These are phyloP conservation scores for Corvus cornix DNA, from an alignment of 2,113 vertebrate genomes.

Conservation along the genomic window DNA sequence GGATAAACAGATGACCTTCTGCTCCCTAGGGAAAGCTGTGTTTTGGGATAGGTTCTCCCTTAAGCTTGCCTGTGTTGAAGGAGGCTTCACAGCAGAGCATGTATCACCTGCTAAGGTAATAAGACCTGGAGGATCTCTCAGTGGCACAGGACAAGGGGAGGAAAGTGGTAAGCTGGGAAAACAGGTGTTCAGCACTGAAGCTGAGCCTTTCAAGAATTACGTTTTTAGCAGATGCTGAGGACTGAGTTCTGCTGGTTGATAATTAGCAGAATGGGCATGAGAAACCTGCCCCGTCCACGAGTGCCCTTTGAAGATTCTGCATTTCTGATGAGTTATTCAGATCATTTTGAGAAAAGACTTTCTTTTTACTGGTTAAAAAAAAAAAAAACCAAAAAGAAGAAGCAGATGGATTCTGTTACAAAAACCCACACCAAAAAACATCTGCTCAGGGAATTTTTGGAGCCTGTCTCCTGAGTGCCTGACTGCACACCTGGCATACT, in stretches of 20 bases:
- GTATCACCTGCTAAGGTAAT: not conserved
- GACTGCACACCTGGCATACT: not conserved
- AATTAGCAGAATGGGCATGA: not conserved
- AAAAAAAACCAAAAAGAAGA: not conserved
- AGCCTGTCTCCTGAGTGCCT: not conserved
- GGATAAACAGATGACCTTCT: not conserved
- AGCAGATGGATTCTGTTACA: conserved; percentile 12
- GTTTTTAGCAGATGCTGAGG: not conserved
- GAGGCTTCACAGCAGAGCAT: not conserved
- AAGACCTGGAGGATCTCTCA: not conserved
- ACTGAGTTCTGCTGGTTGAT: not conserved
- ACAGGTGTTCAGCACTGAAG: not conserved
- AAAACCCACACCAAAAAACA: not conserved
- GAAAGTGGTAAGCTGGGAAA: conserved; percentile 2
- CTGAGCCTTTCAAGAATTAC: not conserved
- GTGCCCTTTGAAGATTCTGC: not conserved
- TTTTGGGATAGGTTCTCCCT: not conserved
- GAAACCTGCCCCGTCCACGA: not conserved
- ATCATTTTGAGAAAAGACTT: not conserved
- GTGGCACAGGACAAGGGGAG: not conserved
- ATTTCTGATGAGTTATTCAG: conserved; percentile 15
- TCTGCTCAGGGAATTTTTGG: conserved; percentile 10
- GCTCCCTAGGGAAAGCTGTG: not conserved
- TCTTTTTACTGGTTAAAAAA: not conserved
- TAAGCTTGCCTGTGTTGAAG: not conserved